Percentiles rank a stretch among this genome's conserved stretches.
Evolutionary conservation across 2,797 vertebrate species (phyloP).

Genomic region (Tragelaphus oryx): DNA sequence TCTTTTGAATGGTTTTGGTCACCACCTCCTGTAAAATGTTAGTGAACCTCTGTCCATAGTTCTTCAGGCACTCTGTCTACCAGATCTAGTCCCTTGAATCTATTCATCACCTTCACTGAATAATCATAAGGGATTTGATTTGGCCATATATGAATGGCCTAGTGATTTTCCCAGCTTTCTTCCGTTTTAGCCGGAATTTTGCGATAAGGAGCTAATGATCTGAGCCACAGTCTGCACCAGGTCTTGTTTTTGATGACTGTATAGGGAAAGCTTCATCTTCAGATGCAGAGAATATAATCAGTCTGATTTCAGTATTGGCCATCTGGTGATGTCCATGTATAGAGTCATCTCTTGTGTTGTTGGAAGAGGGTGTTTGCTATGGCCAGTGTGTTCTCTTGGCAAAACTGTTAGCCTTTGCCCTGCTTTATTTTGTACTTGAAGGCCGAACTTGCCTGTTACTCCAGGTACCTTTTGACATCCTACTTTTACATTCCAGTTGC

Average conservation of each 20-base stretch:
- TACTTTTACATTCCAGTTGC: background rate
- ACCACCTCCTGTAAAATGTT: background rate
- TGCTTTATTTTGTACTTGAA: background rate
- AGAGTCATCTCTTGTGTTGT: background rate
- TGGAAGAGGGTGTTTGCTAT: background rate
- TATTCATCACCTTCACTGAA: background rate
- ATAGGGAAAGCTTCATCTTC: background rate
- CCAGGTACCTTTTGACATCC: background rate
- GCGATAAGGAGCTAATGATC: background rate
- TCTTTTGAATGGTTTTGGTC: background rate
- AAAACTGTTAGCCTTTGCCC: background rate
- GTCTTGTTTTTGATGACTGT: background rate
- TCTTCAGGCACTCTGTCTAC: background rate
- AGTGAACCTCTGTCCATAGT: background rate
- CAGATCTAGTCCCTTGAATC: background rate
- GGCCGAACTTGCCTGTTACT: background rate
- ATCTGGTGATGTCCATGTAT: background rate
- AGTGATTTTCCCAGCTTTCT: background rate
- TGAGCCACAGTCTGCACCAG: background rate
- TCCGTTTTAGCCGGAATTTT: background rate
- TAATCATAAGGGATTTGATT: background rate
- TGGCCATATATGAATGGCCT: background rate
- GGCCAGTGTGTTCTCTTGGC: background rate
- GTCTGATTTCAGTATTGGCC: background rate
- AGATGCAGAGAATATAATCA: background rate